Evolutionary conservation across 2,888 invertebrate species (phyloP).

Genomic region (Colletes collaris): DNA sequence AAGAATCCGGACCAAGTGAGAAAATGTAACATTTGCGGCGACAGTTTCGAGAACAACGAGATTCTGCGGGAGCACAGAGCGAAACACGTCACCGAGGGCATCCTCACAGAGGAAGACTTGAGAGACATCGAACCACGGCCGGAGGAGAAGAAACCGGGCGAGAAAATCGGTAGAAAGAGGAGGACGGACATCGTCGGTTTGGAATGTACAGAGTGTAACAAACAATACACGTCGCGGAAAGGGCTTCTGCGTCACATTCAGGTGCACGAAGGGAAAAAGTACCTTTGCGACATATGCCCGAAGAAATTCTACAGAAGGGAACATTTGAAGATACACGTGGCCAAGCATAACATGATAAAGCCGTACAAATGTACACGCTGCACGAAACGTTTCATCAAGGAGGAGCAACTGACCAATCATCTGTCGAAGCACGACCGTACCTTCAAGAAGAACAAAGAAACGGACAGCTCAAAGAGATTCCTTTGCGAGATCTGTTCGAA

Average conservation of each 20-base stretch:
- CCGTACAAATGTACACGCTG: conserved; percentile 81
- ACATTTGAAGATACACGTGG: conserved; percentile 81
- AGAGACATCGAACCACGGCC: conserved; percentile 78
- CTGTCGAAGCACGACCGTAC: conserved; percentile 79
- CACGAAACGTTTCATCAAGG: conserved; percentile 81
- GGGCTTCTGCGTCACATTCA: conserved; percentile 80
- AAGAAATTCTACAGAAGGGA: conserved; percentile 81
- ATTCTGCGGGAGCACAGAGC: conserved; percentile 78
- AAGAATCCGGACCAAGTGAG: conserved; percentile 82
- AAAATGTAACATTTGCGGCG: conserved; percentile 81
- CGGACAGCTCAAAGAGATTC: conserved; percentile 79
- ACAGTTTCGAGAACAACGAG: conserved; percentile 81
- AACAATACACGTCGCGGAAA: conserved; percentile 80
- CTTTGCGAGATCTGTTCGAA: conserved; percentile 82
- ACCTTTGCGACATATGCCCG: conserved; percentile 81
- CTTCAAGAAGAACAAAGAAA: conserved; percentile 79
- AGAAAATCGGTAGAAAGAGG: conserved; percentile 78
- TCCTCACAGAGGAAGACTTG: conserved; percentile 80
- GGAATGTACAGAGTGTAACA: conserved; percentile 81
- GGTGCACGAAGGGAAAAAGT: conserved; percentile 82
- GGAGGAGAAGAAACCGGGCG: conserved; percentile 73
- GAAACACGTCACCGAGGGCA: conserved; percentile 81
- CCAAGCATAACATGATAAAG: conserved; percentile 82
- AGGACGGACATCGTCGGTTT: conserved; percentile 81
- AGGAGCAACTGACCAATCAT: conserved; percentile 80